Base-by-base conservation (phyloP, 2,888 invertebrate species). In the Melanostoma mellinum region DNA sequence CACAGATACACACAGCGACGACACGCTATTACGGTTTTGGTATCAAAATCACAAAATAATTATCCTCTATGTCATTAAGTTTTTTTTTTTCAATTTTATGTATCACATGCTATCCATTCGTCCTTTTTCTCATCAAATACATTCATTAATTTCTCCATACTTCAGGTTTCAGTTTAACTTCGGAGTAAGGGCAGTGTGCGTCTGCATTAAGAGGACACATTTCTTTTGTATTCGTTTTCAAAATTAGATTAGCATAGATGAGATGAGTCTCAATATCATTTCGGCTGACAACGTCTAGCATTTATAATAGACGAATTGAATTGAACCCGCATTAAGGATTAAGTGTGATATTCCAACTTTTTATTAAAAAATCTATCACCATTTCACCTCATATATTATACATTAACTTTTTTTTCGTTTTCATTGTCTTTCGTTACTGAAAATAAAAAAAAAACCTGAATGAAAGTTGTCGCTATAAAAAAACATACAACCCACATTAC, bases 21-120 rank as follows among this genome's bases (percentile, higher is more conserved):
- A 20, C 20, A 20, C 20, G 20, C 20, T 20, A 20, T 20, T 20
- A 20, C 20, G 20, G 20, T 20, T 20, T 20, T 20, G 20, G 56
- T 56, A 56, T 56, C 56, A 30, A 36, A 56, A 56, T 56, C 56
- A 56, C 56, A 56, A 56, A 56, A 30, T 38, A 40, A 56, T 56
- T 56, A 56, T 56, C 40, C 20, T 56, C 20, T 30, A 56, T 38
- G 40, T 38, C 30, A 40, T 56, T 56, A 56, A 56, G 30, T 38
- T 56, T 30, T 10, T 56, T 56, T 38, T 56, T 56, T 9, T 40
- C 30, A 38, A 38, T 30, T 20, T 40, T 20, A 38, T 56, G 30
- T 56, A 38, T 56, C 56, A 56, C 56, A 56, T 56, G 56, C 56
- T 9, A 56, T 56, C 38, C 56, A 56, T n/a, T 40, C 40, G 20